Conservation (phyloP, 23 tunicate genomes). For the Ascidia mentula region DNA sequence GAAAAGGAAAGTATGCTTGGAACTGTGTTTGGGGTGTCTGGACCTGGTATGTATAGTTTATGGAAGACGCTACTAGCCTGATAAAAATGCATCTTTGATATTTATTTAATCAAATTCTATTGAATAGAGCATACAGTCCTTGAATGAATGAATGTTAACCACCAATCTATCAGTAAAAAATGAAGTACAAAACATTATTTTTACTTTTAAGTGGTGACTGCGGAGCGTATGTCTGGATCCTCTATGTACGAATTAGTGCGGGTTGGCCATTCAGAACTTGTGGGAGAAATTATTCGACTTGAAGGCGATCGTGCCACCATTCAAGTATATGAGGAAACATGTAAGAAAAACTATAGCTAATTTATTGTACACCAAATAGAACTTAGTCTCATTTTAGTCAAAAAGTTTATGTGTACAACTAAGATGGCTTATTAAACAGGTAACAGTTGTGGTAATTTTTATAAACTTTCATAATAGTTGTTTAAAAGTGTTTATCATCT, state of each 20-base stretch:
- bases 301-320: conserved; percentile 99
- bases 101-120: too few species aligned
- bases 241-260: conserved; percentile 99
- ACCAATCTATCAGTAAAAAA: too few species aligned
- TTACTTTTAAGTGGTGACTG: conserved; percentile 86
- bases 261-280: conserved; percentile 96
- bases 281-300: conserved; percentile 95
- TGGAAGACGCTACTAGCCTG: too few species aligned
- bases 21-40: conserved; percentile 96
- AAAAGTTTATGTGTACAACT: too few species aligned
- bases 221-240: conserved; percentile 97
- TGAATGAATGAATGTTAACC: too few species aligned
- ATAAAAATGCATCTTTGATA: too few species aligned
- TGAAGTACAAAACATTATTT: too few species aligned
- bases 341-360: conserved; percentile 65
- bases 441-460: neutral
- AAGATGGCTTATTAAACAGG: too few species aligned
- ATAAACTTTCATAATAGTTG: neutral
- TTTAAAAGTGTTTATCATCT: neutral
- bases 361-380: too few species aligned
- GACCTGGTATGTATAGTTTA: conserved; percentile 96
- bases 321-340: conserved; percentile 96
- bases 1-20: conserved; percentile 97
- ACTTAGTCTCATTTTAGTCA: too few species aligned
- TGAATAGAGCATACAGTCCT: too few species aligned